These are phyloP conservation scores for Halcyon chelicuti DNA, from an alignment of 2,797 vertebrate species.

Conservation along the genomic window DNA sequence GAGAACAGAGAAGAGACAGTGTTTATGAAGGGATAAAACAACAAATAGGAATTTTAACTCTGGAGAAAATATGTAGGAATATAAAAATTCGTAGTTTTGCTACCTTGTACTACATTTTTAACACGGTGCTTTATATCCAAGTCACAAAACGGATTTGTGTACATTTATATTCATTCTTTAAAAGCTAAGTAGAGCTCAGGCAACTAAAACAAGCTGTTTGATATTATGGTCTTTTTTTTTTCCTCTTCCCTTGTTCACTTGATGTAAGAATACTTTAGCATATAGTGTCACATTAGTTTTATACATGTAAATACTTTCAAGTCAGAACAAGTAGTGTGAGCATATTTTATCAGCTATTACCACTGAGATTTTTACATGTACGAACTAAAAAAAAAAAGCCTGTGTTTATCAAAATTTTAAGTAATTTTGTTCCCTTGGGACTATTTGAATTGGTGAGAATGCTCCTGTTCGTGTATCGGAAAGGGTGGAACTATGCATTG, in stretches of 20 bases:
- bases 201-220: conserved; percentile 45
- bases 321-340: background rate
- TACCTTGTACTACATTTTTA: conserved; percentile 37
- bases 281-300: conserved; percentile 40
- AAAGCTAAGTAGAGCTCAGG: conserved; percentile 26
- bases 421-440: background rate
- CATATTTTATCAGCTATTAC: conserved; percentile 52
- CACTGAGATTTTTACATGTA: background rate
- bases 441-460: background rate
- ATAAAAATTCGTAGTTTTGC: background rate
- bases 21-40: background rate
- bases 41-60: background rate
- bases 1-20: background rate
- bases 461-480: background rate
- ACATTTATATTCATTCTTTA: conserved; percentile 25
- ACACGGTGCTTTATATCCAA: background rate
- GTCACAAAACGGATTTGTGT: conserved; percentile 11
- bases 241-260: background rate
- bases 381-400: background rate
- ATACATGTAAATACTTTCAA: conserved; percentile 51
- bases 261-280: background rate
- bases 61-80: background rate
- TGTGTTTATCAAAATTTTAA: background rate
- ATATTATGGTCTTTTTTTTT: background rate
- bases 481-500: background rate